phyloP scores from a whole-genome alignment of 2,888 invertebrate species.

The Chrysolina haemoptera region DNA sequence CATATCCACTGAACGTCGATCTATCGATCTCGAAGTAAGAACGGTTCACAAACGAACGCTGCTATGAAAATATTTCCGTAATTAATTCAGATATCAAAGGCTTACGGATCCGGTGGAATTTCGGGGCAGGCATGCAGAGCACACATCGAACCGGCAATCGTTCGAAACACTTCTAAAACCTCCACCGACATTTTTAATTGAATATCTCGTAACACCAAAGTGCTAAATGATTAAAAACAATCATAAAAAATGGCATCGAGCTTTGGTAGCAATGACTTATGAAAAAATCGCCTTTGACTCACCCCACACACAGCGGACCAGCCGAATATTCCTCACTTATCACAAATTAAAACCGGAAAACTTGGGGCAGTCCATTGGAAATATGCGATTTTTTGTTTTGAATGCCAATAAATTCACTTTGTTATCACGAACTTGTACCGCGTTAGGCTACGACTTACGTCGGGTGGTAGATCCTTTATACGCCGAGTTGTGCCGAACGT shows the following conservation, averaged over 20 bases:
- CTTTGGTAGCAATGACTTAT: conserved; percentile 37
- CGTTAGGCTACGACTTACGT: conserved; percentile 39
- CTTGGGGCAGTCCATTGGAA: conserved; percentile 40
- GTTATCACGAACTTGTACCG: conserved; percentile 55
- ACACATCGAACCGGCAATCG: conserved; percentile 19
- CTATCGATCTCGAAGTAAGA: neutral
- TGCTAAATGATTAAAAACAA: conserved; percentile 50
- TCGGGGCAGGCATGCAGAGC: conserved; percentile 9
- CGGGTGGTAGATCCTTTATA: neutral
- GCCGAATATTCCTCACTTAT: conserved; percentile 32
- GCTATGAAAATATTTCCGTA: conserved; percentile 15
- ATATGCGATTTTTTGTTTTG: conserved; percentile 62
- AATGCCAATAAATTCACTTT: conserved; percentile 62
- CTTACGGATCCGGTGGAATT: conserved; percentile 10
- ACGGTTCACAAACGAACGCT: conserved; percentile 14
- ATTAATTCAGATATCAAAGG: conserved; percentile 17
- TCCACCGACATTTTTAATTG: conserved; percentile 41
- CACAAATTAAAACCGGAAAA: conserved; percentile 33
- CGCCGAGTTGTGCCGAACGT: neutral
- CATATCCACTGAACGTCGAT: no score
- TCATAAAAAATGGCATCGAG: conserved; percentile 41
- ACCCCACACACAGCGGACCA: conserved; percentile 32
- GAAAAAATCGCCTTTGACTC: conserved; percentile 46
- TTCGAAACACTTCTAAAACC: conserved; percentile 15
- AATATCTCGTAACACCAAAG: conserved; percentile 43